Base-by-base conservation (phyloP, 2,888 invertebrate species). In the Atethmia centrago region DNA sequence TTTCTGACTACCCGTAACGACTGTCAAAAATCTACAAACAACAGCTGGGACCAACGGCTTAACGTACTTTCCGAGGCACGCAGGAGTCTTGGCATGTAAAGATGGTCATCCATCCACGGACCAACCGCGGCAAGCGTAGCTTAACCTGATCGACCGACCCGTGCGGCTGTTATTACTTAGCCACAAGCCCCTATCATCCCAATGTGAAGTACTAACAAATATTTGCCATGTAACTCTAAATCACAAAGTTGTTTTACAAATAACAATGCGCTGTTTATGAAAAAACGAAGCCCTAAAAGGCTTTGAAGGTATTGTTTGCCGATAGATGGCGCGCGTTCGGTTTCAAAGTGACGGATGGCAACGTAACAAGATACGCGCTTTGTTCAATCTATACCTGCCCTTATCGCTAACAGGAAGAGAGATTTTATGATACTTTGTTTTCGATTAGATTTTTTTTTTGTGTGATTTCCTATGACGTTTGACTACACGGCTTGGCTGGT, bases 321-420 rank as follows among this genome's bases (percentile, higher is more conserved):
- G 68, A 61, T 85, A 79, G 82, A 73, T 86, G 74, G 82, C 71
- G 69, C 59, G 64, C 63, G 56, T 79, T 73, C 59, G 66, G 80
- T 85, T 85, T 85, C 87, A 85, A 79, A 85, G 82, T 80, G 72
- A 77, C 53, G 67, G 56, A 78, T 82, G 65, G 71, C 21, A 55
- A 28, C 16, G 84, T 62, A 80, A 85, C 71, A 36, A 36, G 77
- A 85, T 74, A 77, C 61, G 14, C 47, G 63, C 70, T 77, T 86
- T 87, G 77, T 84, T 82, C 64, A 68, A 70, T 66, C 31, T 66
- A 42, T 53, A 66, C 74, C 62, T 25, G 31, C 19, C 66, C 63
- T 63, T 70, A 65, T 36, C 66, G 55, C 71, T 74, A 69, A 74
- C 73, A 73, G 63, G 58, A 56, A 71, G n/a, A 69, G 14, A 36